phyloP scores from a whole-genome alignment of 2,797 vertebrate genomes.

The Gymnoscopelus microlampas region DNA sequence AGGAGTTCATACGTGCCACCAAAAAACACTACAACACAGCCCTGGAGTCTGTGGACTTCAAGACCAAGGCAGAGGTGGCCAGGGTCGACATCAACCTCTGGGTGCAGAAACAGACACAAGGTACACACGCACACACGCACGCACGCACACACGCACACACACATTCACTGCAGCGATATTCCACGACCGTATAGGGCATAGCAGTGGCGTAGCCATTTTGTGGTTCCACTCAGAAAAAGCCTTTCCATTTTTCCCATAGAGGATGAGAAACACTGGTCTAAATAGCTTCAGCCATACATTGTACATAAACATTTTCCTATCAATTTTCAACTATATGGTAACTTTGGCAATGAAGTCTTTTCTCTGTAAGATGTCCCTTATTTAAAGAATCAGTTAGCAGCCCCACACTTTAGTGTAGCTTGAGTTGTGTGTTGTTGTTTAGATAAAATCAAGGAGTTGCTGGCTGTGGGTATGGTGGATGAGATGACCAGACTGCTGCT shows the following conservation, averaged over 20 bases:
- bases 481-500: constrained; percentile 69
- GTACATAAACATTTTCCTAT: too few species aligned
- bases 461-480: constrained; percentile 42
- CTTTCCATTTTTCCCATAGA: too few species aligned
- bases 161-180: too few species aligned
- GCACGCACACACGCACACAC: too few species aligned
- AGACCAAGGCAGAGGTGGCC: constrained; percentile 62
- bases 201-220: too few species aligned
- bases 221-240: too few species aligned
- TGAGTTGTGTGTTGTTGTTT: background rate
- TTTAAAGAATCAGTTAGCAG: background rate
- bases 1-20: constrained; percentile 83
- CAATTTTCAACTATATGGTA: too few species aligned
- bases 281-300: too few species aligned
- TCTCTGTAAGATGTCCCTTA: too few species aligned
- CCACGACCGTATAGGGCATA: too few species aligned
- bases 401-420: background rate
- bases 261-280: too few species aligned
- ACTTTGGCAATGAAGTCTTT: background rate
- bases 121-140: constrained; percentile 56
- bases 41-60: constrained; percentile 85
- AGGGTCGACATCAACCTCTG: constrained; percentile 88
- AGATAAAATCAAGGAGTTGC: constrained; percentile 79
- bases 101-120: constrained; percentile 87
- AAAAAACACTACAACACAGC: constrained; percentile 82